Conservation (phyloP, 2,113 vertebrate species). For the Microtus pennsylvanicus region DNA sequence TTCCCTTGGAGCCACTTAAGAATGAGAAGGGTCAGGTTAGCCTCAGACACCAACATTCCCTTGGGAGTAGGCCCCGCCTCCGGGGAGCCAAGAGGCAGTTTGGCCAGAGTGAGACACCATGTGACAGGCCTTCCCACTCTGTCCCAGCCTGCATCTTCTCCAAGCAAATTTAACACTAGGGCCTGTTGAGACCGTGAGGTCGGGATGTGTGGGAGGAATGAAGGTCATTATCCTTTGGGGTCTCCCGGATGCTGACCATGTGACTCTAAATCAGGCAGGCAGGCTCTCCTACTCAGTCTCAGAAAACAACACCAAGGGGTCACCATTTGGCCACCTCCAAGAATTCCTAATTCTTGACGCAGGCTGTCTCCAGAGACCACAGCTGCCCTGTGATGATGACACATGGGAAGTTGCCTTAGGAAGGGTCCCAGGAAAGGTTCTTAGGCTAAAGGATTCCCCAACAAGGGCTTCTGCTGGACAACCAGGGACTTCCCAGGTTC, state of each 20-base stretch:
- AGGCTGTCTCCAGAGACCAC: neutral
- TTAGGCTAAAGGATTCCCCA: neutral
- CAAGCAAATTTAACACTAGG: neutral
- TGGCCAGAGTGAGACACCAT: neutral
- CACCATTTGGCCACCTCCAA: neutral
- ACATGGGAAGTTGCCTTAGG: neutral
- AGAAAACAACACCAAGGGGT: neutral
- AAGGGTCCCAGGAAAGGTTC: neutral
- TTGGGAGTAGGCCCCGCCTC: neutral
- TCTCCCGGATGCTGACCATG: neutral
- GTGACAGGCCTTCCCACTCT: neutral
- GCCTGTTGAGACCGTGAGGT: neutral
- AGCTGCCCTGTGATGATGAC: neutral
- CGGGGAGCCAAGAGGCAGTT: neutral
- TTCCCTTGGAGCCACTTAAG: neutral
- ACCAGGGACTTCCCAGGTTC: neutral
- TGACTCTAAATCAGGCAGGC: neutral
- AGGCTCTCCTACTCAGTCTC: neutral
- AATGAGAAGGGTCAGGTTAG: neutral
- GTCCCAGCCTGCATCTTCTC: neutral
- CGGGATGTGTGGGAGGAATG: neutral
- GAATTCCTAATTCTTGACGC: slow-evolving; percentile 65
- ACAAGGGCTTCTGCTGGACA: neutral
- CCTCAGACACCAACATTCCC: neutral
- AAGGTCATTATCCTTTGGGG: neutral